phyloP scores from a whole-genome alignment of 2,113 vertebrate genomes.

The Hippoglossus stenolepis region DNA sequence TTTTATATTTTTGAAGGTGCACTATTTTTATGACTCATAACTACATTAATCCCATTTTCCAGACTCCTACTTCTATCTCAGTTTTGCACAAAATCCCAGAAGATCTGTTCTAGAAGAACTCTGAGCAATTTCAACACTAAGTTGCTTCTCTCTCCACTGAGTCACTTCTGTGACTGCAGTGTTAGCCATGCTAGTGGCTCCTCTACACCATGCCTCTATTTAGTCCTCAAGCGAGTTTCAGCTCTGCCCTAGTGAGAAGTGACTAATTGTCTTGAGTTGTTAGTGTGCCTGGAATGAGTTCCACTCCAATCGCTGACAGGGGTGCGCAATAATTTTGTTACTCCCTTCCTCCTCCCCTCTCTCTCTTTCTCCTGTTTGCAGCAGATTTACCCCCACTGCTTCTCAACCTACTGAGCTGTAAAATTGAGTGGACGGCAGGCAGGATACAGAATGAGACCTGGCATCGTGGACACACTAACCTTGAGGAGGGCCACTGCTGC shows the following conservation, averaged over 20 bases:
- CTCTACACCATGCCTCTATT: conserved; percentile 45
- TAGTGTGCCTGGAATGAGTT: conserved; percentile 73
- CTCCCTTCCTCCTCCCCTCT: conserved; percentile 35
- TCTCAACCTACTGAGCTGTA: conserved; percentile 85
- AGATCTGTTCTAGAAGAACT: conserved; percentile 25
- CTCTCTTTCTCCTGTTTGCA: conserved; percentile 57
- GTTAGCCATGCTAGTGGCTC: conserved; percentile 42
- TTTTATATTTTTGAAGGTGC: conserved; percentile 10
- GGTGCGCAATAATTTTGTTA: conserved; percentile 73
- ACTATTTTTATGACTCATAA: conserved; percentile 13
- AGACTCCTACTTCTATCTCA: conserved; percentile 19
- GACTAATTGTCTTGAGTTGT: conserved; percentile 79
- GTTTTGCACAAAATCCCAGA: conserved; percentile 20
- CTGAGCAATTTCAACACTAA: conserved; percentile 41
- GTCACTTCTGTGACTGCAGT: conserved; percentile 39
- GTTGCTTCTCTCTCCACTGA: conserved; percentile 36
- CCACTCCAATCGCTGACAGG: conserved; percentile 71
- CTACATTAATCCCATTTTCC: conserved; percentile 12
- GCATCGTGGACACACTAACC: conserved; percentile 83
- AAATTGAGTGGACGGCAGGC: conserved; percentile 83
- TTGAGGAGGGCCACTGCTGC: conserved; percentile 82
- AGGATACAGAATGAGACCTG: conserved; percentile 83
- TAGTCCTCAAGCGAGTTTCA: conserved; percentile 65
- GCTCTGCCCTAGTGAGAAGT: conserved; percentile 74
- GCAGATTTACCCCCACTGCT: conserved; percentile 79